These are phyloP conservation scores for Eidolon dupreanum DNA, from an alignment of 2,797 vertebrate genomes.

Conservation along the genomic window DNA sequence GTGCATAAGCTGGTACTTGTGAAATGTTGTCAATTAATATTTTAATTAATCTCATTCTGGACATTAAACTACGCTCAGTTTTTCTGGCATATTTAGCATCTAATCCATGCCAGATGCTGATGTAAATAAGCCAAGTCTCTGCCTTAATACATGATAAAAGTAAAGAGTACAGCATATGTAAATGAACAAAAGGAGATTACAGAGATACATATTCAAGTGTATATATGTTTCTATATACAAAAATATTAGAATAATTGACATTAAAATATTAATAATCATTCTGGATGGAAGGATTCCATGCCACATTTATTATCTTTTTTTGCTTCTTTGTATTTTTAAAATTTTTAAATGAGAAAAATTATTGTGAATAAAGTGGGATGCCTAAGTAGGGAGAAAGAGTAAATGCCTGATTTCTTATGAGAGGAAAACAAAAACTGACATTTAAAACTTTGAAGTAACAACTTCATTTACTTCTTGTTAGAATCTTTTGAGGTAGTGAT, in stretches of 20 bases:
- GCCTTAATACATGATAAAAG: neutral
- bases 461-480: neutral
- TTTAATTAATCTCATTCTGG: neutral
- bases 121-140: neutral
- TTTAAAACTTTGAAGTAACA: neutral
- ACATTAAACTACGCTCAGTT: neutral
- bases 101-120: neutral
- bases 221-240: neutral
- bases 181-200: neutral
- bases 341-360: neutral
- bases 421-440: neutral
- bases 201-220: neutral
- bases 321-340: constrained; percentile 14
- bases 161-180: neutral
- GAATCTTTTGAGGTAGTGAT: neutral
- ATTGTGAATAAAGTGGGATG: neutral
- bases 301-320: constrained; percentile 6
- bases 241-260: neutral
- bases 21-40: neutral
- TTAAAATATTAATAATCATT: constrained; percentile 26
- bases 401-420: neutral
- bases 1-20: neutral
- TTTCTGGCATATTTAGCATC: neutral
- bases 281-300: neutral
- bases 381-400: neutral